Base-by-base conservation (phyloP, 2,888 invertebrate genomes). In the Meteorus cinctellus region DNA sequence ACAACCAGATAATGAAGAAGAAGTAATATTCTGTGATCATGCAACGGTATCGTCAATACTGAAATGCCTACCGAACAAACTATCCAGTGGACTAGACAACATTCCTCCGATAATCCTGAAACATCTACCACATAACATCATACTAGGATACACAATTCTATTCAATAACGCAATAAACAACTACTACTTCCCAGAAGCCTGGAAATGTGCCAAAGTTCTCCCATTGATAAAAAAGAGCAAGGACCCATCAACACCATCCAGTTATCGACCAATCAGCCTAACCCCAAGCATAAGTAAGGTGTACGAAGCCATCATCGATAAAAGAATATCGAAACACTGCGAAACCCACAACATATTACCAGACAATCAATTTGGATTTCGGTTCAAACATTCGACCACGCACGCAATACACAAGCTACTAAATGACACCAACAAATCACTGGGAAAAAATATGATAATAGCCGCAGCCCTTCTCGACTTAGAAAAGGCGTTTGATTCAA, bases 261-360 rank as follows among this genome's bases (percentile, higher is more conserved):
- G 79, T 36, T 81, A 81, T 41, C 24, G 79, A 3, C 82, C 79
- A 16, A 82, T 82, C n/a, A 80, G 82, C 48, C n/a, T 48, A 48
- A 48, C 48, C 2, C 16, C 16, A 1, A 8, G 2, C 3, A 48
- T 48, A 1, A 48, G 48, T n/a, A 48, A 48, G 16, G n/a, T 48
- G 3, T 48, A 4, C 16, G 48, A 48, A 48, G n/a, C 16, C 1
- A 3, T 48, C 1, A n/a, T 48, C 1, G 16, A 48, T n/a, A 48
- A 16, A 16, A 3, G 2, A 48, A 48, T 48, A n/a, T 4, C n/a
- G 1, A 16, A 16, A n/a, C 5, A 16, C 48, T 48, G n/a, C 5
- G 4, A 48, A 1, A n/a, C 6, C 3, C 6, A 16, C 16, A 48
- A 48, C 3, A 16, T 48, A 1, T 1, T 48, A 2, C 48, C 48